Evolutionary conservation across 1,140 invertebrate species (phyloP), one percentile per base, ranked within the genome.

Genomic region (Phortica variegata): DNA sequence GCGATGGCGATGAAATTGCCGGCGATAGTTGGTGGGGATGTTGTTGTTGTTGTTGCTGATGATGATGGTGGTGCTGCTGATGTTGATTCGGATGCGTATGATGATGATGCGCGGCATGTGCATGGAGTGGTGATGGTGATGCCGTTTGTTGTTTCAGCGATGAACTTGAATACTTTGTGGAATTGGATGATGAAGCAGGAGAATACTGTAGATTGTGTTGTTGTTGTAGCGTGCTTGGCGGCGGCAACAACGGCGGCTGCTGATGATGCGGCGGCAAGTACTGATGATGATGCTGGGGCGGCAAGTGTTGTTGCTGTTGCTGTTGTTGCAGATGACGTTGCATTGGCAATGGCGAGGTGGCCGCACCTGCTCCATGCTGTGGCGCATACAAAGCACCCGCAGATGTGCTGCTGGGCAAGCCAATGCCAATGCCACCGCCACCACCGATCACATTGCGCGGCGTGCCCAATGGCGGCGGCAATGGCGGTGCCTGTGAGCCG

Each of bases 241-340:
- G 34, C n/a, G 43, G 33, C 16, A 73, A 70, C 15, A 74, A 76
- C 1, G 78, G 72, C 20, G 75, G 77, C 40, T 79, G 79, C 43
- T 77, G 79, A 54, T 70, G 66, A 76, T 79, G 77, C 77, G 80
- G 77, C 76, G 80, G 52, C 78, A 74, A 69, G 77, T 54, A 68
- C 17, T 34, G 38, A 6, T 49, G 47, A 41, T 54, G 52, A 45
- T 55, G 53, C n/a, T n/a, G n/a, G 19, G 42, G 47, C 29, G 47
- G 52, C 33, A 49, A 39, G 41, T 49, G 43, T 39, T 50, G 53
- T 21, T 45, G 42, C 19, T 36, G 44, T 33, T 43, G 47, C 23
- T 48, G 46, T 13, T 45, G 52, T 41, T 65, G 62, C 43, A 68
- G 65, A 39, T 65, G 70, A 23, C 69, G 65, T 41, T 73, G 56